Percentiles rank a stretch among this genome's conserved stretches.
phyloP scores from a whole-genome alignment of 1,140 invertebrate genomes.

The Zaprionus vittiger region DNA sequence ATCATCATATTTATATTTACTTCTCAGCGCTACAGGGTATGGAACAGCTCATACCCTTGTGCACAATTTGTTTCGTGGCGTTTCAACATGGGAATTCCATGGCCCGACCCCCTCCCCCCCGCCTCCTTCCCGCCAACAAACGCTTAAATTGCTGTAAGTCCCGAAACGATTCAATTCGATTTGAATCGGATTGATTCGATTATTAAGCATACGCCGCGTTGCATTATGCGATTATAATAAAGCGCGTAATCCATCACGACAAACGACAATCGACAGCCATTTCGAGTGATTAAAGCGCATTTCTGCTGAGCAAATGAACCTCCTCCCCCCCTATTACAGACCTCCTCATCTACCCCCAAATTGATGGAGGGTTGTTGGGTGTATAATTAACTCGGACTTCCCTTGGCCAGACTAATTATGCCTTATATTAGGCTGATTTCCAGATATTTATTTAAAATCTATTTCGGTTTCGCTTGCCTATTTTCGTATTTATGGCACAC shows the following conservation, averaged over 20 bases:
- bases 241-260: constrained; percentile 8
- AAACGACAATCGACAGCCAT: constrained; percentile 4
- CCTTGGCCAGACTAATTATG: neutral
- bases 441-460: neutral
- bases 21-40: neutral
- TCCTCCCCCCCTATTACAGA: neutral
- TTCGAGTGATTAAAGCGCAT: neutral
- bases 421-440: neutral
- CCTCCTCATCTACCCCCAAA: neutral
- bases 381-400: neutral
- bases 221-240: constrained; percentile 39
- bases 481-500: constrained; percentile 14
- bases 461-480: neutral
- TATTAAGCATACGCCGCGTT: constrained; percentile 16
- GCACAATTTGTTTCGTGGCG: neutral
- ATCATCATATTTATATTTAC: too few species aligned
- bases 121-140: neutral
- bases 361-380: neutral
- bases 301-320: neutral
- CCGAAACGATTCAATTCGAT: constrained; percentile 10
- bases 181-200: constrained; percentile 1
- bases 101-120: neutral
- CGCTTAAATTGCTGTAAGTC: constrained; percentile 13
- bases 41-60: neutral
- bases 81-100: neutral